A percentile compares a stretch with the other conserved stretches of the same genome.
These are phyloP conservation scores for Hybognathus amarus DNA, from an alignment of 2,797 vertebrate species.

Conservation along the genomic window DNA sequence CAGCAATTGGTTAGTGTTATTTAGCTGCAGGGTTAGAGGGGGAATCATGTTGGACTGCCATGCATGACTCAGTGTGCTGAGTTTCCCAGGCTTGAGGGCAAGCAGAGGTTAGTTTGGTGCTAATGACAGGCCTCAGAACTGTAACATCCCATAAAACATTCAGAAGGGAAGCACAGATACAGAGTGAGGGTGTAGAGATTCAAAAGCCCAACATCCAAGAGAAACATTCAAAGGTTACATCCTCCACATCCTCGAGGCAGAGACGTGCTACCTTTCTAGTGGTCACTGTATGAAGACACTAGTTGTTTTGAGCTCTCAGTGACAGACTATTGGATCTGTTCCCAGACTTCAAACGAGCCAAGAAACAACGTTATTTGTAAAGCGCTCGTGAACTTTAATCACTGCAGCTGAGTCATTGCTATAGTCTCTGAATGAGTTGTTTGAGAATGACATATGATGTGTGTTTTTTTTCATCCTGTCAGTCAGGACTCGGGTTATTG, in stretches of 20 bases:
- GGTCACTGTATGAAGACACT: slow-evolving; percentile 1
- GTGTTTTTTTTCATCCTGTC: slow-evolving; percentile 34
- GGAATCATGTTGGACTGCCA: slow-evolving; percentile 25
- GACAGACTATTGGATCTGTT: background rate
- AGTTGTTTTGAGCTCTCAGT: background rate
- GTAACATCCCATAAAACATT: slow-evolving; percentile 47
- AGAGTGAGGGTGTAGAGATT: slow-evolving; percentile 33
- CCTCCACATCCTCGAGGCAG: background rate
- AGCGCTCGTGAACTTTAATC: slow-evolving; percentile 32
- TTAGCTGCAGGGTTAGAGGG: background rate
- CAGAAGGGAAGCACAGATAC: slow-evolving; percentile 35
- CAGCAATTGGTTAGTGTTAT: slow-evolving; percentile 35
- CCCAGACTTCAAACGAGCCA: slow-evolving; percentile 15
- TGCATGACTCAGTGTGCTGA: slow-evolving; percentile 36
- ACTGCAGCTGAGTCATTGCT: slow-evolving; percentile 14
- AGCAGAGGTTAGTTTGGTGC: slow-evolving; percentile 44
- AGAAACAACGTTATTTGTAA: slow-evolving; percentile 18
- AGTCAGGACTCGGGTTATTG: slow-evolving; percentile 33
- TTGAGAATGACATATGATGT: slow-evolving; percentile 30
- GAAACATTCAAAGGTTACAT: slow-evolving; percentile 6
- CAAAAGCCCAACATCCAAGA: background rate
- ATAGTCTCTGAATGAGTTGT: slow-evolving; percentile 25
- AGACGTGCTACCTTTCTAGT: background rate
- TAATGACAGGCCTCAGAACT: slow-evolving; percentile 60
- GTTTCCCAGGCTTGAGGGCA: slow-evolving; percentile 45